These are phyloP conservation scores for Aleiodes sp. DNA, from an alignment of 1,140 invertebrate genomes.

Conservation along the genomic window DNA sequence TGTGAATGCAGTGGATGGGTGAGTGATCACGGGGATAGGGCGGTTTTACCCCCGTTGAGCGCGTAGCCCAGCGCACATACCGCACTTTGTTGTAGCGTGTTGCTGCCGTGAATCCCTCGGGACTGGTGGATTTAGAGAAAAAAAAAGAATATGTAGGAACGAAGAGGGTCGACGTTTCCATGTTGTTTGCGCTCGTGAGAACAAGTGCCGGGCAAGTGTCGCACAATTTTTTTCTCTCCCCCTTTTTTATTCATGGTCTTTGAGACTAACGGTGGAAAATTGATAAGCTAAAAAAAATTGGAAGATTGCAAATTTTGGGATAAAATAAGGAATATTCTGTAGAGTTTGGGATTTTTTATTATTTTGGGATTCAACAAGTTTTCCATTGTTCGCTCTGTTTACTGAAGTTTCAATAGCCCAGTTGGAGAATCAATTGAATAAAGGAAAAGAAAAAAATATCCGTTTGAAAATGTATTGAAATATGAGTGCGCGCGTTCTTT, in stretches of 20 bases:
- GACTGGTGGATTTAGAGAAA: constrained; percentile 37
- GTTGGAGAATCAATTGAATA: too few species aligned
- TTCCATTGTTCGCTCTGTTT: too few species aligned
- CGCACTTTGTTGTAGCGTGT: constrained; percentile 43
- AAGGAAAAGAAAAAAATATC: too few species aligned
- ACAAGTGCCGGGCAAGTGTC: constrained; percentile 62
- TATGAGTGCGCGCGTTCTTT: too few species aligned
- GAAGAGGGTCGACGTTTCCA: constrained; percentile 35
- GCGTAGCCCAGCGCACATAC: not conserved
- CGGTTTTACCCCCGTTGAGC: constrained; percentile 4
- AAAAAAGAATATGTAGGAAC: constrained; percentile 46
- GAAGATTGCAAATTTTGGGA: too few species aligned
- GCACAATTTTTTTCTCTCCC: constrained; percentile 45
- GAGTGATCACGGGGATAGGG: constrained; percentile 22
- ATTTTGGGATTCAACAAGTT: too few species aligned
- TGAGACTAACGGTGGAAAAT: too few species aligned
- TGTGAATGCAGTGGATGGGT: not conserved
- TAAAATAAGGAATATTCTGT: too few species aligned
- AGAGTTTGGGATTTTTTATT: too few species aligned
- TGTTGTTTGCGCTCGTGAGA: constrained; percentile 56
- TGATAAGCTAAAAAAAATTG: too few species aligned
- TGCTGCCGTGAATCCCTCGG: constrained; percentile 51
- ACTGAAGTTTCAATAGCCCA: too few species aligned
- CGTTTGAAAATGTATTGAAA: too few species aligned
- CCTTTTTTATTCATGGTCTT: constrained; percentile 5